Percentiles rank a stretch among this genome's conserved stretches.
These are phyloP conservation scores for Ophiodon elongatus DNA, from an alignment of 2,113 vertebrate genomes.

Conservation along the genomic window DNA sequence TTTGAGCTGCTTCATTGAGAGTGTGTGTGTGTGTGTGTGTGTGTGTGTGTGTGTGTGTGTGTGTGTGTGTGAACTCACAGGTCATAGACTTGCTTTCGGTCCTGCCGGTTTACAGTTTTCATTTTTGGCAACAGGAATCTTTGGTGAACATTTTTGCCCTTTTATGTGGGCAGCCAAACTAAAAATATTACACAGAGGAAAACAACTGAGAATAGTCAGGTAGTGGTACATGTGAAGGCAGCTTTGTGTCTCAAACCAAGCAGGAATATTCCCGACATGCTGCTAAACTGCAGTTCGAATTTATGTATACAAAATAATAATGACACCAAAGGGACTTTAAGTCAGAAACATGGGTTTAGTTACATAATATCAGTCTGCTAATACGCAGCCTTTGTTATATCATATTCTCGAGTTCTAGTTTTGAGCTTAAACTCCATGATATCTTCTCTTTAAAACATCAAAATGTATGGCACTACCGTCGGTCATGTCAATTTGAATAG, in stretches of 20 bases:
- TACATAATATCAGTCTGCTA: background rate
- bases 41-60: too few species aligned
- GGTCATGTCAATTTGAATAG: slow-evolving; percentile 35
- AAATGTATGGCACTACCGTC: slow-evolving; percentile 8
- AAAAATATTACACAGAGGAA: slow-evolving; percentile 40
- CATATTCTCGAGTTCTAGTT: background rate
- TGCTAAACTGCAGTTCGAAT: background rate
- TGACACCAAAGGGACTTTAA: background rate
- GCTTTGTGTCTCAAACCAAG: slow-evolving; percentile 16
- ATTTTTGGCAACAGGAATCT: slow-evolving; percentile 1
- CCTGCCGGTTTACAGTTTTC: background rate
- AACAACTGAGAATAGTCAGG: background rate
- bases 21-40: too few species aligned
- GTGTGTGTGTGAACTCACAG: background rate
- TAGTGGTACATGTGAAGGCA: background rate
- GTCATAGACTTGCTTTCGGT: background rate
- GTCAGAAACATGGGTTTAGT: background rate
- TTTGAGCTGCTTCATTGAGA: background rate
- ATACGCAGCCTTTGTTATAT: slow-evolving; percentile 24
- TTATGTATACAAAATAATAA: background rate
- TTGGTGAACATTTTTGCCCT: slow-evolving; percentile 10
- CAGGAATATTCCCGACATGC: background rate
- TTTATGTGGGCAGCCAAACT: slow-evolving; percentile 34
- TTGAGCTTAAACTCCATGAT: slow-evolving; percentile 22
- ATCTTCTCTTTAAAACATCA: slow-evolving; percentile 8